Evolutionary conservation across 2,888 invertebrate species (phyloP).

Genomic region (Trichogramma evanescens): DNA sequence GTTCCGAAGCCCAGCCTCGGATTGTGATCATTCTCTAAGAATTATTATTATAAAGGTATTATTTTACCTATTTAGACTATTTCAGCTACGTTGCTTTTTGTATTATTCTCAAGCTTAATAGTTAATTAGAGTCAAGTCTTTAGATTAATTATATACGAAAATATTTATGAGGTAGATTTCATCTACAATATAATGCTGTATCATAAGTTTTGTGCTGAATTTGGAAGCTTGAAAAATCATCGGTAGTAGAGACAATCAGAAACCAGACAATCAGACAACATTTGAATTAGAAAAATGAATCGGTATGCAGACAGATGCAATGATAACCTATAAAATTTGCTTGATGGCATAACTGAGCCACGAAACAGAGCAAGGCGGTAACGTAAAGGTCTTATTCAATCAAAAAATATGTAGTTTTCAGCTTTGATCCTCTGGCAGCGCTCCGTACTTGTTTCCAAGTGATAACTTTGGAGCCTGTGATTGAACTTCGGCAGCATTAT

Average conservation of each 20-base stretch:
- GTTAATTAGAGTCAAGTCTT: neutral
- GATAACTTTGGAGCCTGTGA: constrained; percentile 53
- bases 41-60: constrained; percentile 28
- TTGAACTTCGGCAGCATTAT: constrained; percentile 47
- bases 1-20: constrained; percentile 44
- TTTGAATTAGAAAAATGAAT: constrained; percentile 18
- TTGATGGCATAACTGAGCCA: constrained; percentile 39
- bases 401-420: constrained; percentile 40
- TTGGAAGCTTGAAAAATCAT: constrained; percentile 9
- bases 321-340: constrained; percentile 32
- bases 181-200: constrained; percentile 5
- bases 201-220: constrained; percentile 12
- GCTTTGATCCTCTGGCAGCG: constrained; percentile 55
- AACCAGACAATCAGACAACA: constrained; percentile 13
- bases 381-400: constrained; percentile 37
- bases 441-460: constrained; percentile 60
- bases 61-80: constrained; percentile 21
- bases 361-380: constrained; percentile 42
- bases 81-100: constrained; percentile 12
- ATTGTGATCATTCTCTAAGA: constrained; percentile 28
- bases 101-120: constrained; percentile 8
- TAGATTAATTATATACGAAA: too few species aligned
- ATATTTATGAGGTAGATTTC: neutral
- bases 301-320: constrained; percentile 19
- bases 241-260: neutral